phyloP scores from a whole-genome alignment of 2,113 vertebrate species.

The Sturnira hondurensis region DNA sequence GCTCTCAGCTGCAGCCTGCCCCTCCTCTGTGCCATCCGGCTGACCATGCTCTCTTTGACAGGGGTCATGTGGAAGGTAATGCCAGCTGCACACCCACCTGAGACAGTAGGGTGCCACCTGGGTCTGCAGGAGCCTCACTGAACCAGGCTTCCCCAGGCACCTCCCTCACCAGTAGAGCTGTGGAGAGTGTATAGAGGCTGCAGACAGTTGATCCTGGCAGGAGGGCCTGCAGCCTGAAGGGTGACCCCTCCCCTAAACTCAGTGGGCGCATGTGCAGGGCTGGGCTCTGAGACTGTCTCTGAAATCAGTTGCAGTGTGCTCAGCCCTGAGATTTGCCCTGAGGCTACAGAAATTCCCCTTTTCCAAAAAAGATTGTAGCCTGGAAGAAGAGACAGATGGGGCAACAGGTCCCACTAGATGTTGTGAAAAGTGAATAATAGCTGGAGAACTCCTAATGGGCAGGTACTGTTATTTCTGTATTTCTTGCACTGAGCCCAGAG shows the following conservation, averaged over 20 bases:
- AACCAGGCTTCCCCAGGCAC: neutral
- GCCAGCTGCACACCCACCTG: no score
- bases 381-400: neutral
- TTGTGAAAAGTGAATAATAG: neutral
- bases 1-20: neutral
- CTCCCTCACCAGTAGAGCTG: fast-evolving
- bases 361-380: neutral
- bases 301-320: neutral
- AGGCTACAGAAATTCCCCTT: neutral
- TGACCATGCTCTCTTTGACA: neutral
- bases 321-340: neutral
- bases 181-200: neutral
- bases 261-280: neutral
- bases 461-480: neutral
- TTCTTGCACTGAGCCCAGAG: neutral
- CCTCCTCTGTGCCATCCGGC: neutral
- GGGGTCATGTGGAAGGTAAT: neutral
- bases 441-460: neutral
- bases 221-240: neutral
- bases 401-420: neutral
- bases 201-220: neutral
- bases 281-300: neutral
- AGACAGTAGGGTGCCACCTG: neutral
- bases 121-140: neutral
- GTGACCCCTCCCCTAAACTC: neutral